Percentiles rank a stretch among this genome's conserved stretches.
Evolutionary conservation across 37 sponge, comb jelly and placozoan species (phyloP).

Genomic region (Halichondria panicea): DNA sequence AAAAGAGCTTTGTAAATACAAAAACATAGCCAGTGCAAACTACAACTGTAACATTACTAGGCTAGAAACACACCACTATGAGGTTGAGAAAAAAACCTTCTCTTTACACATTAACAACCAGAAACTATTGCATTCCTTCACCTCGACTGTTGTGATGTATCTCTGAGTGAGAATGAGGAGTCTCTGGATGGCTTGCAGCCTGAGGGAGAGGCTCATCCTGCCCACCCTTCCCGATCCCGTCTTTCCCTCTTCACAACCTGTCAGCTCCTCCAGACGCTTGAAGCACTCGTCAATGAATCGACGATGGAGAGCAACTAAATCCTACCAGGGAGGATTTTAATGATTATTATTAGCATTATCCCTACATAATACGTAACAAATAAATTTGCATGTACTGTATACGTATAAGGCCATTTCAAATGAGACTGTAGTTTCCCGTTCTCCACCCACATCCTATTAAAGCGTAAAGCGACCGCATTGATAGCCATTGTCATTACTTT

Average conservation of each 20-base stretch:
- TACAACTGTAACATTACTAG: not conserved
- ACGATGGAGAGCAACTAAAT: constrained; percentile 20
- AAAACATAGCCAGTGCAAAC: not conserved
- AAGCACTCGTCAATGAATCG: constrained; percentile 63
- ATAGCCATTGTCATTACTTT: too few species aligned
- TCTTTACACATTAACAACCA: too few species aligned
- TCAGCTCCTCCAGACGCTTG: constrained; percentile 35
- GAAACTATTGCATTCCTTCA: too few species aligned
- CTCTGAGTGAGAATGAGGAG: constrained; percentile 48
- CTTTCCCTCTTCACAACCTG: not conserved
- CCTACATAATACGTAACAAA: too few species aligned
- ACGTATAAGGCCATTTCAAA: too few species aligned
- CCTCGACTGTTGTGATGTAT: constrained; percentile 67
- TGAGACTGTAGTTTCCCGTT: too few species aligned
- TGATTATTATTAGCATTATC: not conserved
- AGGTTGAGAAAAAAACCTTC: too few species aligned
- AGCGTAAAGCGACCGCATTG: too few species aligned
- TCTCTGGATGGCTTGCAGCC: constrained; percentile 40
- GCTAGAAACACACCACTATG: not conserved
- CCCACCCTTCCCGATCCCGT: constrained; percentile 8
- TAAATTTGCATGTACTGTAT: too few species aligned
- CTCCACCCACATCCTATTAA: too few species aligned
- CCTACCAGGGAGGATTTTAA: constrained; percentile 12
- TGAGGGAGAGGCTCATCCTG: constrained; percentile 2
- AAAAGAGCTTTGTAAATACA: not conserved